Base-by-base conservation (phyloP, 2,797 vertebrate species). In the Tragelaphus oryx region DNA sequence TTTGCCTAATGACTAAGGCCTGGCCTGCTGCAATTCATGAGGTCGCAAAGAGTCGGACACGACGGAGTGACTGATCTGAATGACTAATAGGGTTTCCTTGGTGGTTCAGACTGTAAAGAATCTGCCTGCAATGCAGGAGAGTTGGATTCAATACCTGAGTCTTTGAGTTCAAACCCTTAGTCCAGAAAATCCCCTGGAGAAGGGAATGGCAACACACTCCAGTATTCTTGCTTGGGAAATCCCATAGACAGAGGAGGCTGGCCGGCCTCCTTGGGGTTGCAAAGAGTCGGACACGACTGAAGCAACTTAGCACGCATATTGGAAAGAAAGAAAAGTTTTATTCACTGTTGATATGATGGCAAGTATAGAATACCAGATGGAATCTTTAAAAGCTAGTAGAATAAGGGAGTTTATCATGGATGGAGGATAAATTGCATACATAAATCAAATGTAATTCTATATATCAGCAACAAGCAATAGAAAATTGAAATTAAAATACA, bases 401-500 rank as follows among this genome's bases (percentile, higher is more conserved):
- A 52, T 18, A 33, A 93, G 33, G 11, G 22, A 80, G 4, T 54
- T 78, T 82, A 55, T 54, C 48, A 44, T 55, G 16, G 12, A 90
- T 55, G 2, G 10, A 89, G 28, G 48, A 80, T 76, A 60, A 84
- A 55, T 33, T 28, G 37, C 6, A 65, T 65, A 65, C 8, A 18
- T 17, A 65, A 33, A 62, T 62, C 60, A 62, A 62, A 62, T 62
- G n/a, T 62, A 62, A 62, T 62, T 62, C 59, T 62, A 18, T 62
- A 33, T 33, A 62, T n/a, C 14, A 62, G 30, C 30, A 62, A 62
- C 30, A 62, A 71, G 17, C 9, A 41, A 54, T 75, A 80, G 11
- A 20, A 93, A 62, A 86, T 71, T 59, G 11, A 82, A 78, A 83
- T 91, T 60, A 33, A 92, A 79, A 65, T 44, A 46, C 28, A 71